These are phyloP conservation scores for Tenthredo mesomela DNA, from an alignment of 2,888 invertebrate genomes.

Conservation along the genomic window DNA sequence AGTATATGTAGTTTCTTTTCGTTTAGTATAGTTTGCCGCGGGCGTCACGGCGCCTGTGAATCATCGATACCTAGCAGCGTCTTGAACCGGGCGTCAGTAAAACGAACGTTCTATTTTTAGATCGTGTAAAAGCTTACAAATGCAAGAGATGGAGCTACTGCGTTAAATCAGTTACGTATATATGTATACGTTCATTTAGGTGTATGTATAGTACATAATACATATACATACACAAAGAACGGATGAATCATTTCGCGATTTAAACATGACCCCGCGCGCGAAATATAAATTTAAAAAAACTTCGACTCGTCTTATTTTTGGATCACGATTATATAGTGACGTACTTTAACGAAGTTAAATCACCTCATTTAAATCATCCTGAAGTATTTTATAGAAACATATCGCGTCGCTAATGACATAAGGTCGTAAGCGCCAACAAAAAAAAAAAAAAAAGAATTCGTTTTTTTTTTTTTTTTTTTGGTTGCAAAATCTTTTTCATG, in stretches of 20 bases:
- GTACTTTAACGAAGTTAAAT: not conserved
- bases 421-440: too few relatives aligned
- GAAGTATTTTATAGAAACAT: not conserved
- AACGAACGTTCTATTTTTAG: slow-evolving; percentile 27
- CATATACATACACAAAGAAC: not conserved
- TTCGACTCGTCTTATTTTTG: not conserved
- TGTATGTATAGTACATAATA: not conserved
- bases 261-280: not conserved
- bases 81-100: slow-evolving; percentile 18
- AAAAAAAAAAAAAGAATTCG: too few relatives aligned
- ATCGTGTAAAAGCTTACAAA: not conserved
- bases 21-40: not conserved
- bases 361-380: not conserved
- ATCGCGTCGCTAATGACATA: too few relatives aligned
- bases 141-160: not conserved
- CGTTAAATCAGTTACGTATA: not conserved
- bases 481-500: too few relatives aligned
- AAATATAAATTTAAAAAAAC: not conserved
- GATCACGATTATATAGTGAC: not conserved
- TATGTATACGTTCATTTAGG: not conserved
- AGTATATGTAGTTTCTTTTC: not conserved
- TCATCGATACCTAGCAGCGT: slow-evolving; percentile 37
- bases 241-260: not conserved
- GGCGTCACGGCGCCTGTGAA: slow-evolving; percentile 11
- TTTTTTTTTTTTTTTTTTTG: too few relatives aligned